Evolutionary conservation across 2,888 invertebrate species (phyloP), one percentile per base, ranked within the genome.

Genomic region (Lasioglossum pauxillum): DNA sequence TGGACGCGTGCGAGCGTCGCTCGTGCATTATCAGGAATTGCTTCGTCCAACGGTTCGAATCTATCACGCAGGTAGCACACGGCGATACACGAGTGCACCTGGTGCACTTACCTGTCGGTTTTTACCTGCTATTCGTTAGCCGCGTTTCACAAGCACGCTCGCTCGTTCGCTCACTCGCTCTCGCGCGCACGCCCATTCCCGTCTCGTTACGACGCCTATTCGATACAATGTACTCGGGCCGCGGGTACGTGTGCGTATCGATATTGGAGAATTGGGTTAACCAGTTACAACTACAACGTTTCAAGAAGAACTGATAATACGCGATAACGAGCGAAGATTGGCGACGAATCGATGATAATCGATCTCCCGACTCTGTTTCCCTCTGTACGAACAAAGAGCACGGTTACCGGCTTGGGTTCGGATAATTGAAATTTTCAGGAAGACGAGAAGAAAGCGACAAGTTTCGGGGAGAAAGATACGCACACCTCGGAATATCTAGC

Each of bases 181-280:
- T 10, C 14, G 19, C 23, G 69, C 69, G 23, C 38, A 23, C 67
- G 35, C 35, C 60, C 74, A 78, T 60, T 64, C 60, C 71, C n/a
- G 41, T 44, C 57, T 5, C 57, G 38, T 46, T 35, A 23, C 49
- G 74, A 69, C 80, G 35, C 64, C 41, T 73, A 27, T 31, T 14
- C 27, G 27, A 46, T 46, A 44, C 35, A 10, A 67, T 57, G 46
- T 57, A n/a, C 72, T 57, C 73, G 64, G 44, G 44, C 49, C 67
- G 60, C 78, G 53, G 60, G 69, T 64, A 81, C 72, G 80, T n/a
- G 60, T 53, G 49, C 23, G 49, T 77, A 57, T 53, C 75, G 85
- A 87, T 90, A 90, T 90, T 85, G 73, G 23, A 84, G 87, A 91
- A 90, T 90, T 90, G 82, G 90, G 90, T 91, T 91, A 90, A 75